phyloP scores from a whole-genome alignment of 2,888 invertebrate species.

The Callosobruchus maculatus region DNA sequence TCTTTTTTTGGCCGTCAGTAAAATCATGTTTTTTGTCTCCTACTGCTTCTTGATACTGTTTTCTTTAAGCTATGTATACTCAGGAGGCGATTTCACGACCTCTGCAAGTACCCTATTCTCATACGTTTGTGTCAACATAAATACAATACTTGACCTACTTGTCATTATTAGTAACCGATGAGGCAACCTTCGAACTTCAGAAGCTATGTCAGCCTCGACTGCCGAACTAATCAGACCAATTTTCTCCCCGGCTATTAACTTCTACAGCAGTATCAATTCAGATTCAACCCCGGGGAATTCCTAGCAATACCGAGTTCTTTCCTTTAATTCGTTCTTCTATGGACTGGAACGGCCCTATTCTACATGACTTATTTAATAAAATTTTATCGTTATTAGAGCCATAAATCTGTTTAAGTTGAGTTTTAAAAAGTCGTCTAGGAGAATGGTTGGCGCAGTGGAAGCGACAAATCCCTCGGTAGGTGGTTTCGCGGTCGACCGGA shows the following conservation, averaged over 20 bases:
- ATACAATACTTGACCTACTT: no score
- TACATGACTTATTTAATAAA: slow-evolving; percentile 39
- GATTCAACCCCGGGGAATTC: slow-evolving; percentile 34
- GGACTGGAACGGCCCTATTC: slow-evolving; percentile 33
- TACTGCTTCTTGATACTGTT: no score
- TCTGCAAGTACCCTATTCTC: no score
- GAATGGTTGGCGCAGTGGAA: background rate
- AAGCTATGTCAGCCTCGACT: no score
- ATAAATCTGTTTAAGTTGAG: slow-evolving; percentile 19
- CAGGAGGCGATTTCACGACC: no score
- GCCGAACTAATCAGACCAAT: slow-evolving; percentile 46
- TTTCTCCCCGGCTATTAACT: slow-evolving; percentile 51
- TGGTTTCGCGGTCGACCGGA: background rate
- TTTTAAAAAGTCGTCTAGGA: background rate
- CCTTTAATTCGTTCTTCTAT: slow-evolving; percentile 40
- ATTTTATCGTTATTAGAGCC: slow-evolving; percentile 27
- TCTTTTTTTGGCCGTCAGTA: no score
- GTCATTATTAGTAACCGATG: no score
- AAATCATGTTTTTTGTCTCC: no score
- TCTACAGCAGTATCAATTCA: slow-evolving; percentile 51
- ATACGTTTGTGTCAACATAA: no score
- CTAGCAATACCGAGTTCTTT: slow-evolving; percentile 39
- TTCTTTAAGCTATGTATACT: no score
- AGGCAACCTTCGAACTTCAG: no score
- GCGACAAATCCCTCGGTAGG: background rate